These are phyloP conservation scores for Drosophila maculinotata DNA, from an alignment of 2,888 invertebrate species.

Conservation along the genomic window DNA sequence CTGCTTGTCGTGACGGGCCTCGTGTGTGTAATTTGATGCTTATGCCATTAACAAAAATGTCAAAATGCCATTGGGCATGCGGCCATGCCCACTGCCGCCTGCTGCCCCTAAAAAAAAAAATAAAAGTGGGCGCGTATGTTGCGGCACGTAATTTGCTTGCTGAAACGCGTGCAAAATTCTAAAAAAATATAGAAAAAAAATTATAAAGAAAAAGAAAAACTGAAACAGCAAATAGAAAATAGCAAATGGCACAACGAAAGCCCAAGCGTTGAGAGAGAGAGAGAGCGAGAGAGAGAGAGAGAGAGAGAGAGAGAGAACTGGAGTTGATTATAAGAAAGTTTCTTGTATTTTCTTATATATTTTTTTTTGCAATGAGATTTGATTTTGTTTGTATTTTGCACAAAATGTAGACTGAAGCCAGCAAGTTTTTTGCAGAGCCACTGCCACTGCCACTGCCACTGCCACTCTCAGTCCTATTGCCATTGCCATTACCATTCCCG, in stretches of 20 bases:
- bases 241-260: background rate
- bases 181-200: conserved; percentile 55
- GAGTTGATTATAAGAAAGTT: conserved; percentile 56
- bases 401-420: too few species aligned
- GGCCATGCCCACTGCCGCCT: conserved; percentile 9
- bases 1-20: conserved; percentile 21
- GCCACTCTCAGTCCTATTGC: too few species aligned
- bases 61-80: conserved; percentile 76
- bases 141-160: conserved; percentile 74
- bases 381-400: conserved; percentile 42
- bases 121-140: conserved; percentile 20
- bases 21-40: conserved; percentile 76
- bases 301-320: background rate
- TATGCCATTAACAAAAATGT: conserved; percentile 78
- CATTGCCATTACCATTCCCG: conserved; percentile 3
- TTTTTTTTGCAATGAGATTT: conserved; percentile 50
- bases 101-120: too few species aligned
- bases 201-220: conserved; percentile 23
- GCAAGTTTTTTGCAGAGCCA: too few species aligned
- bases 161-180: conserved; percentile 59
- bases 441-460: too few species aligned
- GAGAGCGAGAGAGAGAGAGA: background rate
- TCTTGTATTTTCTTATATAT: background rate
- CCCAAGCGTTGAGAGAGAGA: too few species aligned
- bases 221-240: conserved; percentile 1